phyloP scores from a whole-genome alignment of 2,888 invertebrate genomes.

The Ornithoptera alexandrae region DNA sequence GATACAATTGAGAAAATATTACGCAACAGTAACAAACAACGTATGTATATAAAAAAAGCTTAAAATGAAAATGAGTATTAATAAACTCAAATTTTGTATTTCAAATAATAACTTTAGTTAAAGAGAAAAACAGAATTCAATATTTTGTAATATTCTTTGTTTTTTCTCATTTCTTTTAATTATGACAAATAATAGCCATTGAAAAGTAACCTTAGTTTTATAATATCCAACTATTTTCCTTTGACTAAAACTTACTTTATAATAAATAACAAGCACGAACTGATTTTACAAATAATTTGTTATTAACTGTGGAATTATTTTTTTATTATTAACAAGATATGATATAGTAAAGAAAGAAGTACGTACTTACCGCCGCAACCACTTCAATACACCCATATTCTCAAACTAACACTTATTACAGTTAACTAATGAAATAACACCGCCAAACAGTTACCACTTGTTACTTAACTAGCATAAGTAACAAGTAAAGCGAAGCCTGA shows the following conservation, averaged over 20 bases:
- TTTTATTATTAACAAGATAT: conserved; percentile 3
- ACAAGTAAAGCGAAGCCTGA: conserved; percentile 42
- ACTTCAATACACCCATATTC: conserved; percentile 76
- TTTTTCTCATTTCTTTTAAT: too few relatives aligned
- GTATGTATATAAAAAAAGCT: neutral
- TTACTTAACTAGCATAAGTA: conserved; percentile 38
- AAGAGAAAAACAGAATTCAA: too few relatives aligned
- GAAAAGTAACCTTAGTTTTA: too few relatives aligned
- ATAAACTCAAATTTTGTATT: too few relatives aligned
- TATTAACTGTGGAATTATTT: neutral
- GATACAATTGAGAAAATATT: conserved; percentile 12
- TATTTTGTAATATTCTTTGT: too few relatives aligned
- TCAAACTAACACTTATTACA: conserved; percentile 58
- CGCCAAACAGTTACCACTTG: conserved; percentile 33
- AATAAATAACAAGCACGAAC: neutral
- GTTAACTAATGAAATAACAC: conserved; percentile 33
- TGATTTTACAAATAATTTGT: neutral
- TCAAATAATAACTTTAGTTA: too few relatives aligned
- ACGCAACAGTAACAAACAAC: neutral
- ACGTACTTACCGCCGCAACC: conserved; percentile 73
- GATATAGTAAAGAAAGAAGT: conserved; percentile 23
- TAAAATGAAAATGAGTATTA: neutral
- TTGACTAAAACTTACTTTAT: too few relatives aligned
- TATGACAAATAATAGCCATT: too few relatives aligned
- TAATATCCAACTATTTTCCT: too few relatives aligned